Percentiles rank a stretch among this genome's conserved stretches.
Evolutionary conservation across 2,797 vertebrate species (phyloP).

Genomic region (Notamacropus eugenii): DNA sequence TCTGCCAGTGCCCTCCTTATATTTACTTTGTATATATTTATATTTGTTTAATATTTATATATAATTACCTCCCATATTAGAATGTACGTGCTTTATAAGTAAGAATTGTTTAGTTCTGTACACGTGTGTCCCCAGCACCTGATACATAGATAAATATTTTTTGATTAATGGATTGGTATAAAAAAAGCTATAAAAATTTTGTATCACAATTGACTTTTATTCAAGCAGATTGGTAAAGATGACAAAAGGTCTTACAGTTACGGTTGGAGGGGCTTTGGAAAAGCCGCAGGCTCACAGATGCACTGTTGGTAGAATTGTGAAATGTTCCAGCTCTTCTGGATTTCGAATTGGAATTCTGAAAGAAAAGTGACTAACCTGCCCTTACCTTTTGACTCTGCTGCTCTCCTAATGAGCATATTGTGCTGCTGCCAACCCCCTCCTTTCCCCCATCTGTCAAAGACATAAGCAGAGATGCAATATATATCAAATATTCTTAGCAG

Average conservation of each 20-base stretch:
- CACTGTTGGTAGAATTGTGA: neutral
- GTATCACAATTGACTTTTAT: neutral
- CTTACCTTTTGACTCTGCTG: neutral
- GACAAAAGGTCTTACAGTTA: neutral
- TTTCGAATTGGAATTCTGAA: neutral
- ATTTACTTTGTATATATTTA: neutral
- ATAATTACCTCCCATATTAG: neutral
- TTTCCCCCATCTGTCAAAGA: neutral
- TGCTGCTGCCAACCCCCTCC: too few relatives aligned
- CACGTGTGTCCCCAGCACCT: neutral
- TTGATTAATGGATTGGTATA: neutral
- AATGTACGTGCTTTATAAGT: neutral
- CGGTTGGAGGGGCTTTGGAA: neutral
- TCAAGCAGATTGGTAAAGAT: neutral
- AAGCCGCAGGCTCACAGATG: neutral
- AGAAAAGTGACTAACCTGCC: neutral
- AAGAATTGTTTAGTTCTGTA: neutral
- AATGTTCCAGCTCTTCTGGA: neutral
- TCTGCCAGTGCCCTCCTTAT: neutral
- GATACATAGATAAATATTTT: neutral
- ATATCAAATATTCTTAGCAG: neutral
- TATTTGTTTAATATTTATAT: neutral
- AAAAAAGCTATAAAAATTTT: neutral
- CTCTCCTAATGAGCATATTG: neutral
- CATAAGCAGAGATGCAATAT: neutral